Conservation (phyloP, 2,888 invertebrate genomes). For the Eumerus sabulonum region DNA sequence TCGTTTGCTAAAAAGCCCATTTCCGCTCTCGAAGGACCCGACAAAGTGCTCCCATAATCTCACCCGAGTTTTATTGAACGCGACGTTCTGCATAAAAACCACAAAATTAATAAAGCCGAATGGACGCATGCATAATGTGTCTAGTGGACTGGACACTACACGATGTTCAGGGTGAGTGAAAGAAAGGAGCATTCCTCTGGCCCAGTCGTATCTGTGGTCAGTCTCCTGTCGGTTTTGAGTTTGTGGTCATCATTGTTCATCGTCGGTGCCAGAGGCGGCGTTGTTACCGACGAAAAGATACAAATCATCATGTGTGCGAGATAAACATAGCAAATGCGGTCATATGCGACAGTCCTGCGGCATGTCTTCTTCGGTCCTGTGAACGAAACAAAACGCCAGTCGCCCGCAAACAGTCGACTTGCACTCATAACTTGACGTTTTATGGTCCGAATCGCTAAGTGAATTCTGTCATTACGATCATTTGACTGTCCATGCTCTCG, state of each 20-base stretch:
- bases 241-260: constrained; percentile 51
- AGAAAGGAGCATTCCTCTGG: constrained; percentile 23
- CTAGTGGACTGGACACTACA: not conserved
- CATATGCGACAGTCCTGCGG: constrained; percentile 57
- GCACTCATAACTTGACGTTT: constrained; percentile 64
- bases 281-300: constrained; percentile 53
- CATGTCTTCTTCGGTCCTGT: constrained; percentile 18
- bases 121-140: constrained; percentile 36
- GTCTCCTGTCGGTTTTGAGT: constrained; percentile 39
- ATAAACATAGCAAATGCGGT: constrained; percentile 68
- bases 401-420: constrained; percentile 22
- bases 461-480: constrained; percentile 68
- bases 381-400: constrained; percentile 31
- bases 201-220: constrained; percentile 53
- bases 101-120: constrained; percentile 64
- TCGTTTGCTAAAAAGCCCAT: constrained; percentile 36
- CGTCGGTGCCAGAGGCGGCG: constrained; percentile 23
- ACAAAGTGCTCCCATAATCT: constrained; percentile 46
- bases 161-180: too few relatives aligned
- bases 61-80: constrained; percentile 34
- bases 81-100: constrained; percentile 58
- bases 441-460: constrained; percentile 67
- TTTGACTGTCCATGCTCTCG: constrained; percentile 36
- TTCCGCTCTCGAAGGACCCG: constrained; percentile 26
- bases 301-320: constrained; percentile 66